Evolutionary conservation across 35 echinoderm and acorn worm species (phyloP).

Genomic region (Antedon bifida): DNA sequence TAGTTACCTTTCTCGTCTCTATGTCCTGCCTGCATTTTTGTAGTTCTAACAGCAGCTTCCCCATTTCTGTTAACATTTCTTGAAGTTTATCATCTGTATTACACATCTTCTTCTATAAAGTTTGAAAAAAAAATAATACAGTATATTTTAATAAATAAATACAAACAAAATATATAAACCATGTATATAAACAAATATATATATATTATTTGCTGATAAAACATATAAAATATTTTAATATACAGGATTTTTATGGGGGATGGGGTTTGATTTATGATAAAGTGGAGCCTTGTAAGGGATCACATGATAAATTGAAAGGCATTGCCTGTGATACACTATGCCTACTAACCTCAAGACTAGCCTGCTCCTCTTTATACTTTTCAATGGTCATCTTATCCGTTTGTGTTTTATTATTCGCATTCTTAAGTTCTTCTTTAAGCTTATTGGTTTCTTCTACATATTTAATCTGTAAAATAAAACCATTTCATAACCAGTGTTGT

Average conservation of each 20-base stretch:
- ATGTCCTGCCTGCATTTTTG: background rate
- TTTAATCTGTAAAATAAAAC: background rate
- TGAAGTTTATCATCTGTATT: background rate
- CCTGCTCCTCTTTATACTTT: background rate
- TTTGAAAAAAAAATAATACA: too few relatives aligned
- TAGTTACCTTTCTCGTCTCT: background rate
- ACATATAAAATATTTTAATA: too few relatives aligned
- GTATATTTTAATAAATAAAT: too few relatives aligned
- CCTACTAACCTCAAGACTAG: background rate
- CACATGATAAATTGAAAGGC: too few relatives aligned
- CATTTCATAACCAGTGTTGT: too few relatives aligned
- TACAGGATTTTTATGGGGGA: too few relatives aligned
- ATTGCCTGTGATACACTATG: too few relatives aligned
- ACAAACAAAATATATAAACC: too few relatives aligned
- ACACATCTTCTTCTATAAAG: background rate
- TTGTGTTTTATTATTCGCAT: background rate
- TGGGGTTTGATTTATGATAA: too few relatives aligned
- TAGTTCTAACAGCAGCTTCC: background rate
- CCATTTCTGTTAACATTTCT: background rate
- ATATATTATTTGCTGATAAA: too few relatives aligned
- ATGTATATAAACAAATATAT: too few relatives aligned
- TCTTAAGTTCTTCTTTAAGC: background rate
- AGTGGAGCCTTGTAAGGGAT: too few relatives aligned
- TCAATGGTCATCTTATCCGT: background rate
- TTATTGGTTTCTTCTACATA: background rate